Evolutionary conservation across 2,888 invertebrate genomes (phyloP), one percentile per base, ranked within the genome.

Genomic region (Meliscaeva auricollis): DNA sequence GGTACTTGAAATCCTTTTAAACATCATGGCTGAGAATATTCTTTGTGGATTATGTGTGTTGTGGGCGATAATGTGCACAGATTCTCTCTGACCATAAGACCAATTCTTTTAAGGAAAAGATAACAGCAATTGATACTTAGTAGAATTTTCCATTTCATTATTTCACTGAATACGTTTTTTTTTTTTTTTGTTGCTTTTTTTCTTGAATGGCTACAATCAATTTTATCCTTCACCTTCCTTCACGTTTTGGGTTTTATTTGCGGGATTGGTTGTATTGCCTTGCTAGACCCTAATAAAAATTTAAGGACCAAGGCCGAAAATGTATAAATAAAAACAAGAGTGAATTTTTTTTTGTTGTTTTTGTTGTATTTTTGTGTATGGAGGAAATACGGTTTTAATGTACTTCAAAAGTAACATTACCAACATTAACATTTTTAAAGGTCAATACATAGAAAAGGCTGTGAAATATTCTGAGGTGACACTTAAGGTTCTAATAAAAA

Each of bases 121-220:
- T 66, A 66, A 66, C 66, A 66, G 48, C 66, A 66, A 50, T 66
- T 66, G 62, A 62, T 73, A 52, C 62, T 52, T 52, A 46, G 32
- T 54, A 48, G 32, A 74, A 52, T 74, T 64, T 74, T 54, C 41
- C 52, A 62, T 74, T 64, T 74, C 74, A 74, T 74, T 64, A 52
- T 74, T 74, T 4, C 50, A 62, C 3, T 13, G 50, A 73, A 73
- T 73, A 20, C 44, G 52, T 30, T 9, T 35, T 20, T 22, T 58
- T 7, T 13, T 58, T 58, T 22, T 58, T 7, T 13, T 58, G 35
- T 32, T 17, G 7, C 6, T 15, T 15, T n/a, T 44, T 44, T 4
- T 20, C 5, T 17, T 20, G 52, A 64, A 74, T 35, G 70, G n/a
- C 44, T 56, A 32, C 70, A 70, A 64, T 54, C 32, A 54, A 41